Percentiles rank a stretch among this genome's conserved stretches.
These are phyloP conservation scores for Lethocerus indicus DNA, from an alignment of 1,140 invertebrate genomes.

Conservation along the genomic window DNA sequence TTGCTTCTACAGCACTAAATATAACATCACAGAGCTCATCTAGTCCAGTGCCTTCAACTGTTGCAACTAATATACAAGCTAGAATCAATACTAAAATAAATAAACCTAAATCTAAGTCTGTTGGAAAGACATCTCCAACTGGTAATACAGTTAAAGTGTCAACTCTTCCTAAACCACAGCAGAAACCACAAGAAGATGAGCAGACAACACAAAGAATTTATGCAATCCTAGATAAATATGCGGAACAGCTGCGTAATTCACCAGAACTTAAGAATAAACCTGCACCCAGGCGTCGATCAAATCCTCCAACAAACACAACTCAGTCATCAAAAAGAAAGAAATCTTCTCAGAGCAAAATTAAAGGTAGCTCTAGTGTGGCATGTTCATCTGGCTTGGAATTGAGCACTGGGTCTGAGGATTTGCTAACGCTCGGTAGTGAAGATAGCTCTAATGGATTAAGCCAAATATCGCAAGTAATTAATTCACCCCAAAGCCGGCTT, in stretches of 20 bases:
- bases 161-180: constrained; percentile 44
- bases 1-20: constrained; percentile 36
- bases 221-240: constrained; percentile 63
- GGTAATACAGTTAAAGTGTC: constrained; percentile 39
- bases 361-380: constrained; percentile 29
- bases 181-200: constrained; percentile 64
- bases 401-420: constrained; percentile 19
- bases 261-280: constrained; percentile 66
- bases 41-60: constrained; percentile 25
- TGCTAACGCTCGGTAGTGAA: constrained; percentile 19
- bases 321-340: constrained; percentile 55
- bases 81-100: constrained; percentile 18
- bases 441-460: constrained; percentile 21
- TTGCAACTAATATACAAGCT: constrained; percentile 15
- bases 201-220: constrained; percentile 64
- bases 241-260: constrained; percentile 59
- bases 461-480: constrained; percentile 27
- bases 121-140: constrained; percentile 30
- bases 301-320: constrained; percentile 52
- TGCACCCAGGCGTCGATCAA: constrained; percentile 50
- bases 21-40: constrained; percentile 42
- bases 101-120: constrained; percentile 26
- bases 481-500: constrained; percentile 20
- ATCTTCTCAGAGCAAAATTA: constrained; percentile 37
- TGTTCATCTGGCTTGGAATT: constrained; percentile 22